Conservation (phyloP, 2,888 invertebrate species). For the Polymixis flavicincta region DNA sequence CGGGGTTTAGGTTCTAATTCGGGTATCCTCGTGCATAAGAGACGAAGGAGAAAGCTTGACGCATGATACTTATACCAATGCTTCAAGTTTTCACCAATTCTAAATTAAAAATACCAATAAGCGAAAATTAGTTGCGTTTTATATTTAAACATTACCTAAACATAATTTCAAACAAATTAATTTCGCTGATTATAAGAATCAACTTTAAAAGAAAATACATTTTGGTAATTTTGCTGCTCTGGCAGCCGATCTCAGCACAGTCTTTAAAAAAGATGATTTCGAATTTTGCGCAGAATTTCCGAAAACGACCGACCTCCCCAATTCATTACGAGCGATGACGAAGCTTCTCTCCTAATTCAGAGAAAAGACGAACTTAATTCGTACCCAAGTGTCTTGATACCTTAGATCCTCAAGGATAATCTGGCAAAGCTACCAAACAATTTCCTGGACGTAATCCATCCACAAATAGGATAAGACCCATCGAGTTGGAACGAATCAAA, state of each 20-base stretch:
- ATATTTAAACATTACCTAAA: background rate
- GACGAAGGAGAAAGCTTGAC: too few species aligned
- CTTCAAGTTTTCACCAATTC: background rate
- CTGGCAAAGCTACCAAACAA: constrained; percentile 58
- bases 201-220: background rate
- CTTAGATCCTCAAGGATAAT: constrained; percentile 60
- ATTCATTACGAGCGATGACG: constrained; percentile 47
- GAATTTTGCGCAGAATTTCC: background rate
- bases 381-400: constrained; percentile 53
- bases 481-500: constrained; percentile 67
- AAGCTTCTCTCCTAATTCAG: constrained; percentile 35
- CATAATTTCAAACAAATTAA: too few species aligned
- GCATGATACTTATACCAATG: background rate
- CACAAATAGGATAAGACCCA: constrained; percentile 71
- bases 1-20: background rate
- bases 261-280: constrained; percentile 19
- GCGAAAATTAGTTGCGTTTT: background rate
- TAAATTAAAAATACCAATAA: background rate
- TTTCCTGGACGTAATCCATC: constrained; percentile 70
- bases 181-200: background rate
- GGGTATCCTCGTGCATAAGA: too few species aligned
- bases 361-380: constrained; percentile 45
- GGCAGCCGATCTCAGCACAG: background rate
- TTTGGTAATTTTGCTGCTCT: background rate
- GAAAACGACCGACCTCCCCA: constrained; percentile 9